These are phyloP conservation scores for Patella depressa DNA, from an alignment of 2,888 invertebrate genomes.

Conservation along the genomic window DNA sequence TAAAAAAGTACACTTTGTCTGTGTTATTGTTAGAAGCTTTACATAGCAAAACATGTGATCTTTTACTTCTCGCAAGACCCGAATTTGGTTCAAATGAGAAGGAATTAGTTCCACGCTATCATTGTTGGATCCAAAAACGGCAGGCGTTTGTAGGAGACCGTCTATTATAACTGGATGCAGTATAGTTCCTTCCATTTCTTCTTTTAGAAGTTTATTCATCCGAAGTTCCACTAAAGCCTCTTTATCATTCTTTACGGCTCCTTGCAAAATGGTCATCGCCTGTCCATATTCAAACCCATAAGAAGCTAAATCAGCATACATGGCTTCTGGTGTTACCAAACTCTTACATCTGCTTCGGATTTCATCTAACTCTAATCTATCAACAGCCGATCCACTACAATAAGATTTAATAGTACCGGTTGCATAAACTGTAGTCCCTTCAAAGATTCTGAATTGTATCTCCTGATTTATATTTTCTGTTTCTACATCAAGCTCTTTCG, in stretches of 20 bases:
- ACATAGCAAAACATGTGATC: conserved; percentile 43
- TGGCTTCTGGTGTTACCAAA: conserved; percentile 1
- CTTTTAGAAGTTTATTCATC: background rate
- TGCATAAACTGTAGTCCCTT: background rate
- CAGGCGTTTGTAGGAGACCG: conserved; percentile 46
- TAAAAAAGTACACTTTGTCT: conserved; percentile 40
- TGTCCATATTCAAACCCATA: conserved; percentile 13
- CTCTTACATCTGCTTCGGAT: background rate
- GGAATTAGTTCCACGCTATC: conserved; percentile 27
- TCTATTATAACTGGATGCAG: conserved; percentile 50
- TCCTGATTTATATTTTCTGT: background rate
- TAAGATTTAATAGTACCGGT: background rate
- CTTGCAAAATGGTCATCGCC: background rate
- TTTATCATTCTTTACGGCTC: background rate
- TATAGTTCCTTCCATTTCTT: conserved; percentile 36
- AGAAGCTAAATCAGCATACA: conserved; percentile 15
- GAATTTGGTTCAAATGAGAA: background rate
- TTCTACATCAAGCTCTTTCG: background rate
- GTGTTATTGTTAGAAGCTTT: conserved; percentile 22
- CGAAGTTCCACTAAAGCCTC: conserved; percentile 12
- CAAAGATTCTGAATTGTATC: background rate
- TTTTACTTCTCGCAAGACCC: conserved; percentile 35
- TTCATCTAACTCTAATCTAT: background rate
- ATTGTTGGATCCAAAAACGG: conserved; percentile 30
- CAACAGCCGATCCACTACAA: background rate